These are phyloP conservation scores for Notamacropus eugenii DNA, from an alignment of 2,797 vertebrate species.

Conservation along the genomic window DNA sequence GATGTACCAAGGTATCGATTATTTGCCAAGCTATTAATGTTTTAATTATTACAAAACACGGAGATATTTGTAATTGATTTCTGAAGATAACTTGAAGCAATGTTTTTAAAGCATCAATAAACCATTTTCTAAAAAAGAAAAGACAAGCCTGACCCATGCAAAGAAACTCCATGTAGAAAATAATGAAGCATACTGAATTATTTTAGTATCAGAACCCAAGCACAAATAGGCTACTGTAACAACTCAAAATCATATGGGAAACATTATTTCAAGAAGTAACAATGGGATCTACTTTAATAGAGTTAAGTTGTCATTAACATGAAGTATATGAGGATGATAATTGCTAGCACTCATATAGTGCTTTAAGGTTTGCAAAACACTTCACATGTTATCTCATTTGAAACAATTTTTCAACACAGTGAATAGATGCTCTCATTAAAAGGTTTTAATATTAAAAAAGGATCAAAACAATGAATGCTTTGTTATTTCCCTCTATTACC, in stretches of 20 bases:
- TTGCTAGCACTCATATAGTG: background rate
- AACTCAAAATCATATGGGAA: background rate
- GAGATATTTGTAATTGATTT: background rate
- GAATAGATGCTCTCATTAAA: background rate
- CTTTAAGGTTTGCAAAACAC: background rate
- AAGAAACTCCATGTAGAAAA: background rate
- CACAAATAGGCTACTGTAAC: background rate
- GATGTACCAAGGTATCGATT: background rate
- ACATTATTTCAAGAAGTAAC: background rate
- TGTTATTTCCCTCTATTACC: slow-evolving; percentile 17
- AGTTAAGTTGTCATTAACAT: background rate
- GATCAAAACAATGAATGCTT: background rate
- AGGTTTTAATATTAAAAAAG: background rate
- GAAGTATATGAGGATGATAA: background rate
- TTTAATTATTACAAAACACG: background rate
- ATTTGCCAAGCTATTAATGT: background rate
- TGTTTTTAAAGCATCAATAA: background rate
- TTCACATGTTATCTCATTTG: background rate
- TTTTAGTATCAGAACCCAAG: background rate
- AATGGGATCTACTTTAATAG: background rate
- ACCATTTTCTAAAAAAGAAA: background rate
- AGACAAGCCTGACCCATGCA: background rate
- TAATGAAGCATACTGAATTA: background rate
- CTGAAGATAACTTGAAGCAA: background rate
- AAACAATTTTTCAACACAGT: background rate